Evolutionary conservation across 1,140 invertebrate species (phyloP).

Genomic region (Acromyrmex echinatior): DNA sequence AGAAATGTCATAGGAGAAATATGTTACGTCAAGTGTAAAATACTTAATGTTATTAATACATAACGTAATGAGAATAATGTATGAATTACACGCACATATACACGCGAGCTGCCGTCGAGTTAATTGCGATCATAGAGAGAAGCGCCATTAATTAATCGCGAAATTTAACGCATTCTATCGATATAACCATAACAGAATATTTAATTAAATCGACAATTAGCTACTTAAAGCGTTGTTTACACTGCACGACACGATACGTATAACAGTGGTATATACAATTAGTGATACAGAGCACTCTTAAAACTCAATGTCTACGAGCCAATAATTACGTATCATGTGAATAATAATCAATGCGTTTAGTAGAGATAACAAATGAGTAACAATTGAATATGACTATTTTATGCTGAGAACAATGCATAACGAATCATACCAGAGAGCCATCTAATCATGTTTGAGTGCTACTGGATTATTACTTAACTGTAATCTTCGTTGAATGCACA

Average conservation of each 20-base stretch:
- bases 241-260: neutral
- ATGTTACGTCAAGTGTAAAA: conserved; percentile 31
- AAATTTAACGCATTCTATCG: conserved; percentile 55
- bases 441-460: conserved; percentile 7
- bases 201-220: conserved; percentile 59
- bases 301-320: neutral
- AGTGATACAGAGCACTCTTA: neutral
- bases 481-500: neutral
- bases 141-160: conserved; percentile 57
- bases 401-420: neutral
- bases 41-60: conserved; percentile 35
- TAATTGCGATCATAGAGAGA: conserved; percentile 52
- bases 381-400: neutral
- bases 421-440: neutral
- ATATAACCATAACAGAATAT: conserved; percentile 38
- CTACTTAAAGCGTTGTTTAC: conserved; percentile 45
- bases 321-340: neutral
- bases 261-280: conserved; percentile 25
- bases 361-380: conserved; percentile 5
- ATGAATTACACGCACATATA: conserved; percentile 16
- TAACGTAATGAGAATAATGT: conserved; percentile 36
- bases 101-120: conserved; percentile 16
- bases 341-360: conserved; percentile 20
- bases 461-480: neutral
- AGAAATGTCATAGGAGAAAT: neutral